These are phyloP conservation scores for Drosophila quadrilineata DNA, from an alignment of 1,140 invertebrate species.

Conservation along the genomic window DNA sequence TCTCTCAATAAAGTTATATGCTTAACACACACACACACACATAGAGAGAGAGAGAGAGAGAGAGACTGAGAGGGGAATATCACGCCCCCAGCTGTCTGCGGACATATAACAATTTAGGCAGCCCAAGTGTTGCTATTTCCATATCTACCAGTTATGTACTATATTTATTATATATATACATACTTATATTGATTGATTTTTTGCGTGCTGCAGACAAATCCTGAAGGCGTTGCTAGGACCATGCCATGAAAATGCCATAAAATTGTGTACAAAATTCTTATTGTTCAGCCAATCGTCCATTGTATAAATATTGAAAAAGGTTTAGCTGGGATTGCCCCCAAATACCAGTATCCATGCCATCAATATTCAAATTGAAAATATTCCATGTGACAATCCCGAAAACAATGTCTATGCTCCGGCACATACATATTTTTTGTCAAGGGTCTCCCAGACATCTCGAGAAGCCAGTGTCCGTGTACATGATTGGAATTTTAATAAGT, in stretches of 20 bases:
- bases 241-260: conserved; percentile 48
- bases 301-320: conserved; percentile 32
- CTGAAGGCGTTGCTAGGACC: conserved; percentile 39
- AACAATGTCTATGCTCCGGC: not conserved
- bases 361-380: conserved; percentile 74
- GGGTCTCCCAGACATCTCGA: no score
- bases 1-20: conserved; percentile 13
- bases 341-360: conserved; percentile 10
- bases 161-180: not conserved
- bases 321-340: conserved; percentile 3
- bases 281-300: conserved; percentile 13
- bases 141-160: not conserved
- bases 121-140: conserved; percentile 6
- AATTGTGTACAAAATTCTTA: conserved; percentile 41
- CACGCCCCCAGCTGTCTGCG: conserved; percentile 4
- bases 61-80: no score
- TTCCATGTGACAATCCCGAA: conserved; percentile 37
- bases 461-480: no score
- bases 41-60: no score
- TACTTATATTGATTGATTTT: conserved; percentile 52
- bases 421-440: no score
- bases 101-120: not conserved
- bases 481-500: conserved; percentile 73
- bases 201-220: conserved; percentile 34
- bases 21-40: conserved; percentile 4